Evolutionary conservation across 2,888 invertebrate genomes (phyloP), one percentile per base, ranked within the genome.

Genomic region (Melanargia galathea): DNA sequence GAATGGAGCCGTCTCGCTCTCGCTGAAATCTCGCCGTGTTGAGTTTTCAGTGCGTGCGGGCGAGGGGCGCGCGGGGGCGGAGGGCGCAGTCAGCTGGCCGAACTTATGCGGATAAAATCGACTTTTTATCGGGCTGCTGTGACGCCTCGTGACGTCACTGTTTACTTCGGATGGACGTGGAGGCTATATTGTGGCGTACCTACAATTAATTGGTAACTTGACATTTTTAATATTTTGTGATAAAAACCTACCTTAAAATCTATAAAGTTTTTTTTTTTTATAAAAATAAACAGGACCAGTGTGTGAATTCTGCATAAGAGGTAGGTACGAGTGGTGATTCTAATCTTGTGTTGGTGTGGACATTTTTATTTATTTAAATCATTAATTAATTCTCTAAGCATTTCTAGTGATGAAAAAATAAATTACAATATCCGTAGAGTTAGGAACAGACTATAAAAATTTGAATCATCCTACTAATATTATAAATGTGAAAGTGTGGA

Each of bases 61-160:
- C 71, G 77, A 73, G 83, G 79, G 82, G 33, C 22, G 52, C 35
- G 51, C 33, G n/a, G 48, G 52, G 83, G 81, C 73, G 83, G 79
- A 82, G 83, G 81, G 75, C 74, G 77, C 88, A 90, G 90, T 90
- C 90, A 90, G 91, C 91, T 90, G 91, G 89, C 86, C 87, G 88
- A 90, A 91, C 88, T 89, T 88, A 87, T 86, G 87, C 88, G 89
- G 88, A 87, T 87, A 86, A 90, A 90, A 91, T 90, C 90, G 90
- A 90, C 90, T 90, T 90, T 90, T 91, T 90, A 90, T 90, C 89
- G 87, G 86, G 81, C 82, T 81, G 82, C 70, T 72, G 84, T 90
- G 90, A 90, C 90, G 90, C 89, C 84, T 77, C 85, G 87, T 91
- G 91, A 90, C 91, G 91, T 90, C 91, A 90, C 90, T 89, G 90